These are phyloP conservation scores for Spongilla lacustris DNA, from an alignment of 37 sponge, comb jelly and placozoan genomes.

Conservation along the genomic window DNA sequence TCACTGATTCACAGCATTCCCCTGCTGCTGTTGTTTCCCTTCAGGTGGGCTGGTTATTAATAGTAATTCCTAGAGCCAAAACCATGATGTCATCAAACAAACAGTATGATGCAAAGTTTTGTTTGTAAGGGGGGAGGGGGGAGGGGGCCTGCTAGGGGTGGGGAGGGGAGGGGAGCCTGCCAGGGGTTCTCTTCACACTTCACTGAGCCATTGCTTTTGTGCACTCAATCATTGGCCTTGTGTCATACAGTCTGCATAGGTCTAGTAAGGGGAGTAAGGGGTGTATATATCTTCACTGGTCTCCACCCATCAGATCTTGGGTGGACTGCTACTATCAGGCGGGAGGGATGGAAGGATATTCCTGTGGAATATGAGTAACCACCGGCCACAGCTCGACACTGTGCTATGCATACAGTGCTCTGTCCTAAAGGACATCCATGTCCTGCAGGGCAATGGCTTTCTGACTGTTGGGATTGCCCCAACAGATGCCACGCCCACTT, in stretches of 20 bases:
- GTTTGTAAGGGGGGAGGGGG: too few species aligned
- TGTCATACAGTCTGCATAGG: too few species aligned
- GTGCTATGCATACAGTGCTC: constrained; percentile 24
- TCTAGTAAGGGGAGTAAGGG: too few species aligned
- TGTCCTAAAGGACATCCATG: constrained; percentile 45
- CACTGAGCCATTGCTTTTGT: too few species aligned
- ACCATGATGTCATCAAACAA: too few species aligned
- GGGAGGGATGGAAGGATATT: constrained; percentile 27
- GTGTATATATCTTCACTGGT: too few species aligned
- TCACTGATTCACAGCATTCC: constrained; percentile 24
- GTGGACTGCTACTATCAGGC: constrained; percentile 54
- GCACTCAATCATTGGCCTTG: too few species aligned
- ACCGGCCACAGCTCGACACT: constrained; percentile 32
- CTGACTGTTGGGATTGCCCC: constrained; percentile 39
- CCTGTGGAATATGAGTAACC: constrained; percentile 60
- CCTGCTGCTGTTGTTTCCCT: constrained; percentile 34
- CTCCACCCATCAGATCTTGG: constrained; percentile 32
- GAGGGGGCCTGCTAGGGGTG: too few species aligned
- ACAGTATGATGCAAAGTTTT: too few species aligned
- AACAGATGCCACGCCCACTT: not conserved
- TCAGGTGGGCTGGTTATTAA: constrained; percentile 32
- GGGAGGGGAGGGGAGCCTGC: too few species aligned
- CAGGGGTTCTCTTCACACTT: too few species aligned
- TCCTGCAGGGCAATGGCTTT: constrained; percentile 33
- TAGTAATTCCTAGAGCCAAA: too few species aligned